Evolutionary conservation across 2,113 vertebrate genomes (phyloP), one percentile per base, ranked within the genome.

Genomic region (Psammodynastes pulverulentus): DNA sequence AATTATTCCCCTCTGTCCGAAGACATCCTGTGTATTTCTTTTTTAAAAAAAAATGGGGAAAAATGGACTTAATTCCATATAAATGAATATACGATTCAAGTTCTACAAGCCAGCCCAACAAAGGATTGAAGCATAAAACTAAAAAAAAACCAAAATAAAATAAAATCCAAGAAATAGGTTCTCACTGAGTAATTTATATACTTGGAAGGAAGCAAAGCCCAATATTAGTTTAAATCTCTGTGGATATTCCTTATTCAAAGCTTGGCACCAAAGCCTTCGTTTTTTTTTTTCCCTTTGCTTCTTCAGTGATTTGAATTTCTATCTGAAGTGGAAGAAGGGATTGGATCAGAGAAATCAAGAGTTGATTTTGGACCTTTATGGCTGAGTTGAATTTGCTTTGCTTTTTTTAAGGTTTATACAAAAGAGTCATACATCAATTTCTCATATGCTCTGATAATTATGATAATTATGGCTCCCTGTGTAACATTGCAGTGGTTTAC

Each of bases 151-250:
- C n/a, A n/a, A n/a, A n/a, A n/a, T n/a, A n/a, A 23, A 58, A 21
- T 26, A n/a, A 13, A 29, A 26, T 13, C 92, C 13, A 90, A 54
- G 93, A 29, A 93, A n/a, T 45, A 91, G 1, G 10, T 92, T 87
- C 94, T 95, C 91, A 92, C 54, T 91, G 93, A 87, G 90, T 93
- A 96, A 94, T 88, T 94, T 95, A 93, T 94, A 89, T 46, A 34
- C 43, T 2, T 62, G 93, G n/a, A 72, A 72, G n/a, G 67, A 79
- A 34, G 17, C 67, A 72, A 72, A 72, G 34, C 67, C 67, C 93
- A 94, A 96, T 94, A 91, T 29, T 92, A 88, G 95, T 95, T 95
- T 93, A 0, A 90, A 95, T 94, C 46, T 94, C 89, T 94, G 21
- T 89, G 89, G 48, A 54, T 94, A 91, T 93, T 95, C 94, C 26